Evolutionary conservation across 2,797 vertebrate species (phyloP).

Genomic region (Amniataba percoides): DNA sequence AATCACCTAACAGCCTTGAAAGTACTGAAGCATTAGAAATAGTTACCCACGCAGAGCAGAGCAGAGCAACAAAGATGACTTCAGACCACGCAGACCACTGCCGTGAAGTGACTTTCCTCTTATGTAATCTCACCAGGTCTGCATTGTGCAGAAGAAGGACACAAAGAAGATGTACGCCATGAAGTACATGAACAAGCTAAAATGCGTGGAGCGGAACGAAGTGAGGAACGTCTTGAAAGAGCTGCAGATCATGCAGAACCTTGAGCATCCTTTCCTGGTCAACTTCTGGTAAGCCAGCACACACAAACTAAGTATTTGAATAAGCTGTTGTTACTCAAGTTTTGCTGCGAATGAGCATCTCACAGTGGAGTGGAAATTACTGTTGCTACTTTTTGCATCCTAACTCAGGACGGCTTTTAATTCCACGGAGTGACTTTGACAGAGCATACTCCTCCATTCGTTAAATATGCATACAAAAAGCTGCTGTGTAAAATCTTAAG

Average conservation of each 20-base stretch:
- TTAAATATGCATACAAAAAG: slow-evolving; percentile 31
- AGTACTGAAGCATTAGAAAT: neutral
- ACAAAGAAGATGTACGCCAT: slow-evolving; percentile 99
- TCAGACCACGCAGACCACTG: neutral
- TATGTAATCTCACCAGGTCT: slow-evolving; percentile 86
- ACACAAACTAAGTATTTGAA: neutral
- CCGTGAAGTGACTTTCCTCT: neutral
- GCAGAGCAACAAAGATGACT: neutral
- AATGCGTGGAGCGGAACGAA: slow-evolving; percentile 97
- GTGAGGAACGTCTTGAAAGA: slow-evolving; percentile 98
- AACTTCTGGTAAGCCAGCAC: slow-evolving; percentile 93
- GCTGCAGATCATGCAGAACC: slow-evolving; percentile 97
- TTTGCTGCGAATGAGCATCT: neutral
- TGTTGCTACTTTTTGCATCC: neutral
- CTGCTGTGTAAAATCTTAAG: slow-evolving; percentile 20
- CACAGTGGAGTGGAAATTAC: neutral
- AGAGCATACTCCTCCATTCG: neutral
- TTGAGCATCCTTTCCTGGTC: slow-evolving; percentile 97
- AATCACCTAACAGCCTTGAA: neutral
- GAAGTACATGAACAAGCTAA: slow-evolving; percentile 99
- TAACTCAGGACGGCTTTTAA: neutral
- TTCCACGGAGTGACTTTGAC: slow-evolving; percentile 6
- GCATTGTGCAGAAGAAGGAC: slow-evolving; percentile 98
- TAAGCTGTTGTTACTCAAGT: neutral
- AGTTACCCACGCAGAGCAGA: neutral